Evolutionary conservation across 2,888 invertebrate species (phyloP).

Genomic region (Phaedon cochleariae): DNA sequence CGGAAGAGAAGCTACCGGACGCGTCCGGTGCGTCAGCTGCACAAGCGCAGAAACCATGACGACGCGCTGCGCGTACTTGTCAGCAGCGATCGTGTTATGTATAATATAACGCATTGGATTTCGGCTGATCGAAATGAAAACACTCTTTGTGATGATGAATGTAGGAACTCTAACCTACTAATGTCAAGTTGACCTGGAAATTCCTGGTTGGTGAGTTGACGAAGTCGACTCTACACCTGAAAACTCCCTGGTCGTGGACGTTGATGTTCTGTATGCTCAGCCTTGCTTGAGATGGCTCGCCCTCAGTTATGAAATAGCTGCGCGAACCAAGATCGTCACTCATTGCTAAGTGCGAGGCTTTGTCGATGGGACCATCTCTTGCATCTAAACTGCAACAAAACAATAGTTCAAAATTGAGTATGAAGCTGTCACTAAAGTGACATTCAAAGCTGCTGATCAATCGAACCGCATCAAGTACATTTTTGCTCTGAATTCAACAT

Average conservation of each 20-base stretch:
- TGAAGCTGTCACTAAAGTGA: no score
- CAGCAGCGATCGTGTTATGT: no score
- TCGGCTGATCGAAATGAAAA: no score
- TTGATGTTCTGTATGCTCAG: constrained; percentile 78
- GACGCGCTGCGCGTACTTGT: no score
- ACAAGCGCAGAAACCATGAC: no score
- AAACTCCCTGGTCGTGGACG: constrained; percentile 81
- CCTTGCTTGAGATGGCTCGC: constrained; percentile 76
- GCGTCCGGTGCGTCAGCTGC: no score
- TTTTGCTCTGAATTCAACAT: no score
- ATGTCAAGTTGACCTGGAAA: constrained; percentile 84
- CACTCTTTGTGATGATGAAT: not conserved
- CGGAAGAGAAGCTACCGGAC: no score
- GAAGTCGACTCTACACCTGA: constrained; percentile 89
- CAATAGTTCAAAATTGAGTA: no score
- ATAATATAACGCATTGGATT: no score
- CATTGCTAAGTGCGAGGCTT: constrained; percentile 78
- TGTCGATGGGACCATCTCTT: constrained; percentile 72
- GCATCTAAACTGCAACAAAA: constrained; percentile 76
- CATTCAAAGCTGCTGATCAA: no score
- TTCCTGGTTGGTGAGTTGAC: constrained; percentile 88
- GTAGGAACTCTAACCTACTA: constrained; percentile 76
- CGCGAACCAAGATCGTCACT: constrained; percentile 80
- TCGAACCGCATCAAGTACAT: no score
- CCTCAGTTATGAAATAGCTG: constrained; percentile 77